phyloP scores from a whole-genome alignment of 2,888 invertebrate species.

The Amphimallon solstitiale region DNA sequence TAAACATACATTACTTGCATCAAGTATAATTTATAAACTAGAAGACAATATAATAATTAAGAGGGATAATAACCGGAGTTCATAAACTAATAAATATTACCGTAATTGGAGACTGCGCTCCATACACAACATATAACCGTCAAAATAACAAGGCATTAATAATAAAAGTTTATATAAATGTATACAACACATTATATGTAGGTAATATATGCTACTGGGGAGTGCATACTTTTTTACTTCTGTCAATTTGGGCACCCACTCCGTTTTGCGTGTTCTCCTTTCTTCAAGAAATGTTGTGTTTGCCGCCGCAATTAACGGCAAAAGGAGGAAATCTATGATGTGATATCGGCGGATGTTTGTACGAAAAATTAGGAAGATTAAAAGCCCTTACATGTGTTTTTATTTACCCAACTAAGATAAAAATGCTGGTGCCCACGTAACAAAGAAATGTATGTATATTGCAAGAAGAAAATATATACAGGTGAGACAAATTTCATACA shows the following conservation, averaged over 20 bases:
- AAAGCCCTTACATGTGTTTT: conserved; percentile 30
- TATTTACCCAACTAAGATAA: neutral
- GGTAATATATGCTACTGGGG: neutral
- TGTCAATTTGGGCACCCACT: neutral
- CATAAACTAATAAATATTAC: conserved; percentile 49
- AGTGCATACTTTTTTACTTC: neutral
- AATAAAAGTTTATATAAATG: conserved; percentile 20
- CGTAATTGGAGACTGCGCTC: conserved; percentile 41
- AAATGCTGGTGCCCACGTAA: neutral
- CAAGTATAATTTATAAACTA: conserved; percentile 46
- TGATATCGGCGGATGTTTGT: conserved; percentile 36
- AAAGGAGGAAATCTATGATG: conserved; percentile 29
- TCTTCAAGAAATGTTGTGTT: conserved; percentile 18
- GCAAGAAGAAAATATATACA: too few species aligned
- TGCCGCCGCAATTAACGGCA: conserved; percentile 27
- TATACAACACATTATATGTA: neutral
- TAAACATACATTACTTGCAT: conserved; percentile 6
- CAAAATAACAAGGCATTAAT: conserved; percentile 25
- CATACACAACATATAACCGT: conserved; percentile 40
- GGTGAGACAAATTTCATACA: too few species aligned
- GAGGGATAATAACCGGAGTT: conserved; percentile 46
- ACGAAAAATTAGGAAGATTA: conserved; percentile 33
- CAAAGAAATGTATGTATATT: neutral
- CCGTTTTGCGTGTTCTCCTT: conserved; percentile 9
- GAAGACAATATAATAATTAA: conserved; percentile 48